phyloP scores from a whole-genome alignment of 2,888 invertebrate species.

The Brachylomia viminalis region DNA sequence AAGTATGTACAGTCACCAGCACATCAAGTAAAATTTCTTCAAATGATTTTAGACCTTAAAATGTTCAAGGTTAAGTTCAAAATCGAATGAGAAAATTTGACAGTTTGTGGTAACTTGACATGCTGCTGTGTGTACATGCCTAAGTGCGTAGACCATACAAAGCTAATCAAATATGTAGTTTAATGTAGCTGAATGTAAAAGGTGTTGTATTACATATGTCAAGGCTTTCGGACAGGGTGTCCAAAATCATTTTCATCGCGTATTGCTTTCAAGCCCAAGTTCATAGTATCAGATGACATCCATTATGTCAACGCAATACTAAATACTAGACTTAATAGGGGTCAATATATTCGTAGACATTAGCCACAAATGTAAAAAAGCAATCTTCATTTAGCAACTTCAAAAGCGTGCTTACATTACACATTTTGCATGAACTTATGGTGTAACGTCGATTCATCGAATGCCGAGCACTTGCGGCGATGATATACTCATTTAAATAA shows the following conservation, averaged over 20 bases:
- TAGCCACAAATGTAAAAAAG: not conserved
- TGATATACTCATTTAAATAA: constrained; percentile 57
- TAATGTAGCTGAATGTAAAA: not conserved
- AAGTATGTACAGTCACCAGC: no score
- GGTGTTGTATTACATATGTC: not conserved
- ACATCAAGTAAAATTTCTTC: no score
- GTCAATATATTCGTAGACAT: constrained; percentile 12
- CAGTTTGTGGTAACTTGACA: no score
- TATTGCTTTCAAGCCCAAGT: not conserved
- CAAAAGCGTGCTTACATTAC: constrained; percentile 8
- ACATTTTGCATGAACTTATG: constrained; percentile 41
- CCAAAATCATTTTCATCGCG: not conserved
- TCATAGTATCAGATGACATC: not conserved
- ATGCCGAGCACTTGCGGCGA: constrained; percentile 33
- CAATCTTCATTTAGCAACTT: constrained; percentile 27
- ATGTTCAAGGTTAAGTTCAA: no score
- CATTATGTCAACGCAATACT: no score
- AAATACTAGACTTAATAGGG: not conserved
- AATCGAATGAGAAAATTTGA: no score
- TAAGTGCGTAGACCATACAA: not conserved
- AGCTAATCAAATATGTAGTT: not conserved
- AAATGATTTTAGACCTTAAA: no score
- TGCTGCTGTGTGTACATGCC: not conserved
- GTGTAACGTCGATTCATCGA: constrained; percentile 37
- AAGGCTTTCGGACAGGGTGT: not conserved